phyloP scores from a whole-genome alignment of 2,113 vertebrate genomes.

The Melanocharis versteri region DNA sequence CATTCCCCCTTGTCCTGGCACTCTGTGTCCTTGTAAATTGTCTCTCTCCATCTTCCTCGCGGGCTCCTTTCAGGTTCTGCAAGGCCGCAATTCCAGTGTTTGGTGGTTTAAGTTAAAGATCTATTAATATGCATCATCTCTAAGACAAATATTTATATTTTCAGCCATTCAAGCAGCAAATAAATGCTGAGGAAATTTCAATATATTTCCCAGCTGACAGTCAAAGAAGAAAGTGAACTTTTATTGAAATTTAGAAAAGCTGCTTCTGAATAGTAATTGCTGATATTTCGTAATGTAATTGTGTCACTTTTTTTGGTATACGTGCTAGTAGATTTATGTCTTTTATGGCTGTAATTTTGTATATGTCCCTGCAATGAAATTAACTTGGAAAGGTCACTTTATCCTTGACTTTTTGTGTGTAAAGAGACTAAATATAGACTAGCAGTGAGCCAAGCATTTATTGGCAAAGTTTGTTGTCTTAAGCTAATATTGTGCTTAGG shows the following conservation, averaged over 20 bases:
- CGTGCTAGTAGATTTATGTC: not conserved
- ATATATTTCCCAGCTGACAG: not conserved
- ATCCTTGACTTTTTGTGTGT: not conserved
- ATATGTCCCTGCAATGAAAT: not conserved
- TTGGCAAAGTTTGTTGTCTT: not conserved
- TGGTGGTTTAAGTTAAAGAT: not conserved
- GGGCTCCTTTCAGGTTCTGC: not conserved
- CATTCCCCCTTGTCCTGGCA: not conserved
- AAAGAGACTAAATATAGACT: not conserved
- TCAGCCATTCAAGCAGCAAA: not conserved
- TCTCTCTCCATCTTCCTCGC: not conserved
- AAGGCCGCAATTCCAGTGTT: not conserved
- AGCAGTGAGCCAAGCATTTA: not conserved
- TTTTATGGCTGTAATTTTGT: not conserved
- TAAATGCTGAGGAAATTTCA: not conserved
- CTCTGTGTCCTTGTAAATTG: not conserved
- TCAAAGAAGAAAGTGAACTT: not conserved
- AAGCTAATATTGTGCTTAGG: not conserved
- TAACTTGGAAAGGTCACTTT: not conserved
- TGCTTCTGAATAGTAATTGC: not conserved
- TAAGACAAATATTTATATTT: not conserved
- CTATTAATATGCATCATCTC: conserved; percentile 8
- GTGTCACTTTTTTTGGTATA: not conserved
- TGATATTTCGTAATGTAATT: not conserved
- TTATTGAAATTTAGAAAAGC: not conserved